A percentile compares a stretch with the other conserved stretches of the same genome.
These are phyloP conservation scores for Anguilla pacifica DNA, from an alignment of 2,797 vertebrate species.

Conservation along the genomic window DNA sequence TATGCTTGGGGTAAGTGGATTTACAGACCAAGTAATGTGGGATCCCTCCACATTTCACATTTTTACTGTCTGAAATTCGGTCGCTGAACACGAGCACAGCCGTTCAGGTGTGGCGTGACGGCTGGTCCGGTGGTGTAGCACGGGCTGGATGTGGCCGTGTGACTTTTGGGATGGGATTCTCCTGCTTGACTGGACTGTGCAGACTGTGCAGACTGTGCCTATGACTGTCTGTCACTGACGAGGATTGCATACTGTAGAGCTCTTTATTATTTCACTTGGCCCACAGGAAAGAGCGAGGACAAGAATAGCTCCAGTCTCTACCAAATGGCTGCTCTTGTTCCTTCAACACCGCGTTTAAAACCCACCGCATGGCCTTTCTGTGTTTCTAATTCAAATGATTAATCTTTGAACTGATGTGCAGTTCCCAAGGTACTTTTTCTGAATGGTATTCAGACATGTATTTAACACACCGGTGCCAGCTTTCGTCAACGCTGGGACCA, in stretches of 20 bases:
- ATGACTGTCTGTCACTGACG: constrained; percentile 4
- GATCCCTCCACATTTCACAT: neutral
- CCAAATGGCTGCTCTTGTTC: constrained; percentile 27
- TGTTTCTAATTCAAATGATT: neutral
- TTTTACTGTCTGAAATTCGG: neutral
- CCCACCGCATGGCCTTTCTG: neutral
- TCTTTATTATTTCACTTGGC: constrained; percentile 53
- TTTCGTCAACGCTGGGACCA: neutral
- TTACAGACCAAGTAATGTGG: neutral
- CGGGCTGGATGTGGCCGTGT: neutral
- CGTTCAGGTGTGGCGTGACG: neutral
- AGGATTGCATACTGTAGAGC: constrained; percentile 35
- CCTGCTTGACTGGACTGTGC: neutral
- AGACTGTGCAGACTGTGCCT: neutral
- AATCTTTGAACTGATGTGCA: neutral
- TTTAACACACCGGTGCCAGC: neutral
- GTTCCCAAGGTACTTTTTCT: neutral
- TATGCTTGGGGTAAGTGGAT: neutral
- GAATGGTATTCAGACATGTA: neutral
- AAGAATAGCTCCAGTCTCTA: constrained; percentile 55
- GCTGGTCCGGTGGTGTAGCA: neutral
- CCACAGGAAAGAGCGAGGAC: constrained; percentile 52
- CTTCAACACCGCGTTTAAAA: neutral
- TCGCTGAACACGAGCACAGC: neutral
- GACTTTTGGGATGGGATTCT: neutral